These are phyloP conservation scores for Parotocinclus haroldoi DNA, from an alignment of 2,797 vertebrate genomes.

Conservation along the genomic window DNA sequence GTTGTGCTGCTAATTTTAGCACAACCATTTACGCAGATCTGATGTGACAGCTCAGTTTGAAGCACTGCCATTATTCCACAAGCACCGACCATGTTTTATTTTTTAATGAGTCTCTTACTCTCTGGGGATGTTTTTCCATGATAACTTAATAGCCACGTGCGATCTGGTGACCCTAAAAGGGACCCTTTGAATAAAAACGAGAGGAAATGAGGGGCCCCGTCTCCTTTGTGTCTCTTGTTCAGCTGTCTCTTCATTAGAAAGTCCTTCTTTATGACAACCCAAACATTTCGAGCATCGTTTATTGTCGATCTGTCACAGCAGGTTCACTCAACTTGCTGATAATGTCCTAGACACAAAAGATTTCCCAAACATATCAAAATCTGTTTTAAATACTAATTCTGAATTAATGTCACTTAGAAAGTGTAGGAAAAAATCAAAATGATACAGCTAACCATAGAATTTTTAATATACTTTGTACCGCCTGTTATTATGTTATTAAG, in stretches of 20 bases:
- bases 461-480: no score
- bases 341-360: slow-evolving; percentile 3
- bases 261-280: slow-evolving; percentile 23
- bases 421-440: no score
- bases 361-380: background rate
- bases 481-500: no score
- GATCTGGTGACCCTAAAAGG: slow-evolving; percentile 27
- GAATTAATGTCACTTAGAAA: no score
- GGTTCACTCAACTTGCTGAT: background rate
- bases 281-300: slow-evolving; percentile 26
- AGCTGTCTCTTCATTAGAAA: slow-evolving; percentile 29
- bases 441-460: no score
- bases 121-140: slow-evolving; percentile 15
- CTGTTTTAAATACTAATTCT: no score
- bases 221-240: slow-evolving; percentile 22
- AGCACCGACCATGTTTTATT: slow-evolving; percentile 6
- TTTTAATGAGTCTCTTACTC: slow-evolving; percentile 40
- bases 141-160: slow-evolving; percentile 39
- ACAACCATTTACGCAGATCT: background rate
- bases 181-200: slow-evolving; percentile 37
- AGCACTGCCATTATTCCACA: background rate
- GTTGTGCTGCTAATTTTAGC: background rate
- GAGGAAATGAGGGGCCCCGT: background rate
- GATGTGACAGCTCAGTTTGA: background rate
- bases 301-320: slow-evolving; percentile 26